phyloP scores from a whole-genome alignment of 2,113 vertebrate genomes.

The Gasterosteus aculeatus region DNA sequence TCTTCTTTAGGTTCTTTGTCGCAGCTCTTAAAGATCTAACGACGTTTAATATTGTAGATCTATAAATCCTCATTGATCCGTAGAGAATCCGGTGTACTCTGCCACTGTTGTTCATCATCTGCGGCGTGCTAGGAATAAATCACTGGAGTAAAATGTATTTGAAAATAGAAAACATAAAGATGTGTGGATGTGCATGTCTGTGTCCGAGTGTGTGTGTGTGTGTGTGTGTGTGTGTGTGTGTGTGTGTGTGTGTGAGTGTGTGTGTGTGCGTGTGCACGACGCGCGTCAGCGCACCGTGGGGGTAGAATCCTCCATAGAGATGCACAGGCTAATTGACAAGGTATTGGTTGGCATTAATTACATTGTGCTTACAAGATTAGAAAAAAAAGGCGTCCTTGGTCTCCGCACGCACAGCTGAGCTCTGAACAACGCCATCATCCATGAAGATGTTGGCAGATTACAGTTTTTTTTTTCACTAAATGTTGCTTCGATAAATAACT shows the following conservation, averaged over 20 bases:
- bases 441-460: constrained; percentile 10
- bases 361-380: constrained; percentile 76
- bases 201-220: background rate
- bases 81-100: background rate
- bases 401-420: constrained; percentile 66
- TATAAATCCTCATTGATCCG: background rate
- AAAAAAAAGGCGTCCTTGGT: constrained; percentile 41
- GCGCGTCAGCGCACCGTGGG: constrained; percentile 62
- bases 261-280: constrained; percentile 30
- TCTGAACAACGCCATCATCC: constrained; percentile 15
- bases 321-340: constrained; percentile 77
- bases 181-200: background rate
- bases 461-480: constrained; percentile 1
- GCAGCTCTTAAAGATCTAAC: background rate
- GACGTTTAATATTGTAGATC: constrained; percentile 2
- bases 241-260: constrained; percentile 23
- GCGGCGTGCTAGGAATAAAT: constrained; percentile 2
- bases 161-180: background rate
- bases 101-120: background rate
- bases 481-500: constrained; percentile 14
- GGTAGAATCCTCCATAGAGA: constrained; percentile 72
- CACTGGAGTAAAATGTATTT: background rate
- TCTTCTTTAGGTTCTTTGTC: constrained; percentile 14
- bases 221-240: constrained; percentile 24
- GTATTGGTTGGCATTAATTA: constrained; percentile 80